A percentile compares a stretch with the other conserved stretches of the same genome.
phyloP scores from a whole-genome alignment of 2,113 vertebrate species.

The Machaerirhynchus nigripectus region DNA sequence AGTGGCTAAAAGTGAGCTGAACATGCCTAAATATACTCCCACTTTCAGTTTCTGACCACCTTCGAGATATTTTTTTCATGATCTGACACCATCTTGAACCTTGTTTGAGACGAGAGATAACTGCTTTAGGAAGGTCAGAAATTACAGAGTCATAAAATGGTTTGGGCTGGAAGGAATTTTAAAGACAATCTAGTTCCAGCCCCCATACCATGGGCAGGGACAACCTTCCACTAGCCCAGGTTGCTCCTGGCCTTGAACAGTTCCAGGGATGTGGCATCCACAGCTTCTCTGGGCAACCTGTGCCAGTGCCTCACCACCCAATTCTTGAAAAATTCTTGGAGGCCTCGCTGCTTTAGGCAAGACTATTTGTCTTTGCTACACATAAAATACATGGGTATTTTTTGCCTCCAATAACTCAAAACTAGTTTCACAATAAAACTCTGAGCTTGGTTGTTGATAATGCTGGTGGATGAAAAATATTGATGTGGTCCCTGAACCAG shows the following conservation, averaged over 20 bases:
- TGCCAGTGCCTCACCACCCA: not conserved
- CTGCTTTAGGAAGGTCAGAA: not conserved
- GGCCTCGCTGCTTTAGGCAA: not conserved
- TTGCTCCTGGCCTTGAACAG: not conserved
- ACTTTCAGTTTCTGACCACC: not conserved
- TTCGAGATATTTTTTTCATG: not conserved
- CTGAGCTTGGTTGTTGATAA: not conserved
- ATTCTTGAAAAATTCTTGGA: not conserved
- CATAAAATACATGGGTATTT: not conserved
- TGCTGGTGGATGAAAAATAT: not conserved
- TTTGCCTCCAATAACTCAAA: not conserved
- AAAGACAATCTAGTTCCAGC: not conserved
- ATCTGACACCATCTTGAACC: not conserved
- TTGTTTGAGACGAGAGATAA: not conserved
- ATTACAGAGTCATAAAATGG: not conserved
- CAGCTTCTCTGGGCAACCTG: not conserved
- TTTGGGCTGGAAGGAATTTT: not conserved
- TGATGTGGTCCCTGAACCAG: not conserved
- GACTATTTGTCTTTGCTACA: not conserved
- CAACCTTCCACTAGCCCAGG: not conserved
- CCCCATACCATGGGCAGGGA: not conserved
- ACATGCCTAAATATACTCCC: not conserved
- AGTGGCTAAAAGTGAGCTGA: not conserved
- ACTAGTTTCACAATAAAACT: not conserved
- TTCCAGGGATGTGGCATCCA: not conserved